phyloP scores from a whole-genome alignment of 37 sponge, comb jelly and placozoan species.

The Aphrocallistes beatrix region DNA sequence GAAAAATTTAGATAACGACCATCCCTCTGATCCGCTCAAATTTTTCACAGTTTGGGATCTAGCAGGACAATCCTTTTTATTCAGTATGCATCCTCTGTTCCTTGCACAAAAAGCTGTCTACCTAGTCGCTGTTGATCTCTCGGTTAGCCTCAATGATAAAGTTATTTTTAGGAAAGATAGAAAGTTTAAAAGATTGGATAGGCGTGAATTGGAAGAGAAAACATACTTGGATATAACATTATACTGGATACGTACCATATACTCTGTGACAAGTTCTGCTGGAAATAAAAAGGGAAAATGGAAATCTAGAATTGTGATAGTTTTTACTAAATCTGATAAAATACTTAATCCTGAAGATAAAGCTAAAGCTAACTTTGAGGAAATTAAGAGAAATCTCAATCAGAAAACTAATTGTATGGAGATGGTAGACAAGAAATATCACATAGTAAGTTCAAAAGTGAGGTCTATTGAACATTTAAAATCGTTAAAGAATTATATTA shows the following conservation, averaged over 20 bases:
- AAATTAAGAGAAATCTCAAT: not conserved
- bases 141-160: not conserved
- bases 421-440: not conserved
- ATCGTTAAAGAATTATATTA: not conserved
- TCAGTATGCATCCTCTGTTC: conserved; percentile 3
- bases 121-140: not conserved
- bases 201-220: not conserved
- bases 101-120: not conserved
- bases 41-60: conserved; percentile 3
- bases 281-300: not conserved
- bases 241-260: not conserved
- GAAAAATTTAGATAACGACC: too few species aligned
- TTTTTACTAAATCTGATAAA: not conserved
- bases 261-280: not conserved
- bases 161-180: not conserved
- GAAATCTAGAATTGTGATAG: not conserved
- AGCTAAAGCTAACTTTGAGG: not conserved
- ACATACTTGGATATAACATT: not conserved
- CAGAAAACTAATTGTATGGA: not conserved
- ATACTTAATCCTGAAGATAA: not conserved
- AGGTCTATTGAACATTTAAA: not conserved
- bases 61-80: conserved; percentile 6
- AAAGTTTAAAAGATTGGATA: not conserved
- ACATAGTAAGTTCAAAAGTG: not conserved
- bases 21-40: too few species aligned